phyloP scores from a whole-genome alignment of 2,888 invertebrate genomes.

The Schizotus pectinicornis region DNA sequence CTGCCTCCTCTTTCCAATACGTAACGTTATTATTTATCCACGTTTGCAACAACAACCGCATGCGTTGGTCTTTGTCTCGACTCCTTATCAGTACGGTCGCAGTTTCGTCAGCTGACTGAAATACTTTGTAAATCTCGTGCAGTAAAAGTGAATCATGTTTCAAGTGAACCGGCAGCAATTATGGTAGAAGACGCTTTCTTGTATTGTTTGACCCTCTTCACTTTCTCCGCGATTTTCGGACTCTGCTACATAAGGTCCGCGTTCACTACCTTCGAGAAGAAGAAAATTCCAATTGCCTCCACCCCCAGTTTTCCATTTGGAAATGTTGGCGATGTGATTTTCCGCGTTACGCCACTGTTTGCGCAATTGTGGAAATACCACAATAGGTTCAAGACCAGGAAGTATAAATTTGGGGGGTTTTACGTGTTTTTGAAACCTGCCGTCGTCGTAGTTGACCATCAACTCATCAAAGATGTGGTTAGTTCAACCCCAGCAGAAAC shows the following conservation, averaged over 20 bases:
- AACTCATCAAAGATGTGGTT: slow-evolving; percentile 16
- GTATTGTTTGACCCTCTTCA: slow-evolving; percentile 22
- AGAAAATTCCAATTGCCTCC: slow-evolving; percentile 23
- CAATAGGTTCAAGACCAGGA: slow-evolving; percentile 38
- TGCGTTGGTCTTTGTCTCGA: no score
- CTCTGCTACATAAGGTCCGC: slow-evolving; percentile 20
- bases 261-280: slow-evolving; percentile 23
- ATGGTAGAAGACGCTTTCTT: slow-evolving; percentile 24
- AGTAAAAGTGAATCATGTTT: no score
- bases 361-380: slow-evolving; percentile 39
- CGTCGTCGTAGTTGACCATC: slow-evolving; percentile 31
- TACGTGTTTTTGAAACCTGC: slow-evolving; percentile 40
- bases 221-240: slow-evolving; percentile 16
- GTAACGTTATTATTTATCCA: neutral
- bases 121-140: no score
- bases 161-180: no score
- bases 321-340: slow-evolving; percentile 38
- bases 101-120: no score
- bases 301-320: slow-evolving; percentile 39
- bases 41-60: neutral
- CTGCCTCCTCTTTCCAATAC: neutral
- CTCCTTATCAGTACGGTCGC: no score
- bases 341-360: slow-evolving; percentile 32
- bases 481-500: neutral
- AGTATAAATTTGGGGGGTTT: slow-evolving; percentile 37